A percentile compares a stretch with the other conserved stretches of the same genome.
Evolutionary conservation across 2,888 invertebrate species (phyloP).

Genomic region (Habrosyne pyritoides): DNA sequence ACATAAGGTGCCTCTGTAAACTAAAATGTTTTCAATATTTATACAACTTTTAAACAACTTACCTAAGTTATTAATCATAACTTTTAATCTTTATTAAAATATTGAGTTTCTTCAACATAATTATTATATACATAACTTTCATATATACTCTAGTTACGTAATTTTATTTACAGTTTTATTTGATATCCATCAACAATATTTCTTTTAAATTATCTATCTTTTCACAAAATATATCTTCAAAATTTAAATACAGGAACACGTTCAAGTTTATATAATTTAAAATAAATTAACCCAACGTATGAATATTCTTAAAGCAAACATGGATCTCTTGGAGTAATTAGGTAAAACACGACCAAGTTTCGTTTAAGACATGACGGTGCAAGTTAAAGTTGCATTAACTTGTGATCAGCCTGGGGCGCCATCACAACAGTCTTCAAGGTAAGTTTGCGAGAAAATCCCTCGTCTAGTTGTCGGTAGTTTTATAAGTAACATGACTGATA

Average conservation of each 20-base stretch:
- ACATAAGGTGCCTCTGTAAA: conserved; percentile 40
- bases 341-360: conserved; percentile 55
- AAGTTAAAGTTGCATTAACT: conserved; percentile 55
- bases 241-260: not conserved
- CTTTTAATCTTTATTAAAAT: not conserved
- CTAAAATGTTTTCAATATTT: conserved; percentile 40
- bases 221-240: not conserved
- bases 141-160: too few species aligned
- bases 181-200: not conserved
- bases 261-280: not conserved
- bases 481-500: conserved; percentile 23
- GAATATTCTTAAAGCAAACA: conserved; percentile 48
- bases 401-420: conserved; percentile 51
- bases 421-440: conserved; percentile 36
- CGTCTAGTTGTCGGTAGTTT: conserved; percentile 20
- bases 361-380: conserved; percentile 53
- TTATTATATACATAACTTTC: not conserved
- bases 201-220: not conserved
- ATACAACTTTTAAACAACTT: conserved; percentile 15
- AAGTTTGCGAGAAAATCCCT: conserved; percentile 22
- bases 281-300: conserved; percentile 9
- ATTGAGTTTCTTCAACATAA: not conserved
- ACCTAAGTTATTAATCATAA: not conserved
- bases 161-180: not conserved
- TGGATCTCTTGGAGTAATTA: conserved; percentile 52